A percentile compares a stretch with the other conserved stretches of the same genome.
phyloP scores from a whole-genome alignment of 2,888 invertebrate species.

The Orchesella flavescens region DNA sequence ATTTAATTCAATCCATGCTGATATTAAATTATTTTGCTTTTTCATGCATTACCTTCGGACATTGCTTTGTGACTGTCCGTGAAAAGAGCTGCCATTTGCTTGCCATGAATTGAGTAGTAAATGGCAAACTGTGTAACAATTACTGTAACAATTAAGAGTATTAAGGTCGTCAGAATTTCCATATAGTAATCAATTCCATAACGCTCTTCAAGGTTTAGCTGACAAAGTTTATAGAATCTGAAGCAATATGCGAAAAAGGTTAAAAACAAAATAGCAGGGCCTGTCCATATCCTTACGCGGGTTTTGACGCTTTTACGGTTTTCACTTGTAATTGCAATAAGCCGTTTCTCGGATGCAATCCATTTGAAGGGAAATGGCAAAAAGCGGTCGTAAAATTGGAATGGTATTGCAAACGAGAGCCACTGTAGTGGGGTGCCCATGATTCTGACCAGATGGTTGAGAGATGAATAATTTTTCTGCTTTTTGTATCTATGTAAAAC shows the following conservation, averaged over 20 bases:
- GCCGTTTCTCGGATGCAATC: background rate
- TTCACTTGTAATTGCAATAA: background rate
- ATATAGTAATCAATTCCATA: constrained; percentile 3
- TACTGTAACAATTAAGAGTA: background rate
- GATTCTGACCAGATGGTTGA: no score
- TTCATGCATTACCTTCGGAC: constrained; percentile 5
- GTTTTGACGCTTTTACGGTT: background rate
- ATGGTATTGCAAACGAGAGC: constrained; percentile 7
- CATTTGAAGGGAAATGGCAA: constrained; percentile 26
- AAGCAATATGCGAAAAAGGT: background rate
- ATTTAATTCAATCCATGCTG: no score
- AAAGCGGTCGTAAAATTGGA: constrained; percentile 17
- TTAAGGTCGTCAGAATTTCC: background rate
- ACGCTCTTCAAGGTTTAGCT: background rate
- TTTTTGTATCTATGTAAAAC: no score
- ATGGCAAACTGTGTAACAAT: background rate
- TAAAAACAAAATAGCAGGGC: no score
- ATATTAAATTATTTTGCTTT: background rate
- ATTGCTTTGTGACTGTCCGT: constrained; percentile 7
- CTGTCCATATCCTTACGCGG: background rate
- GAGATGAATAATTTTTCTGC: no score
- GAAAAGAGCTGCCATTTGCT: constrained; percentile 22
- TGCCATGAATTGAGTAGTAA: background rate
- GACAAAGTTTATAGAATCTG: background rate
- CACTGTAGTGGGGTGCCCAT: constrained; percentile 38